Evolutionary conservation across 1,140 invertebrate species (phyloP).

Genomic region (Lucilia sericata): DNA sequence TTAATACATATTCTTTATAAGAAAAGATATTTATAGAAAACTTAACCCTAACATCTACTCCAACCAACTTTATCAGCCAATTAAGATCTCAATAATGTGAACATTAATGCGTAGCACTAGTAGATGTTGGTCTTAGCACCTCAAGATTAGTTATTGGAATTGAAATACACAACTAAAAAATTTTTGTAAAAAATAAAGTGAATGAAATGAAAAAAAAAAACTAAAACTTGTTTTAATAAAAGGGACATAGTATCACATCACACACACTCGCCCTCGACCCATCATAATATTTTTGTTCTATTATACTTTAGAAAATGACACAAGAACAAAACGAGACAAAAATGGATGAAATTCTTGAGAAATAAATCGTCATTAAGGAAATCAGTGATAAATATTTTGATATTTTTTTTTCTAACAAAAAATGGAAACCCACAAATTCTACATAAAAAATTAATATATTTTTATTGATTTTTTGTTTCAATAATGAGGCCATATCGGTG

Average conservation of each 20-base stretch:
- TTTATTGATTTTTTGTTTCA: constrained; percentile 43
- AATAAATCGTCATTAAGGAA: constrained; percentile 44
- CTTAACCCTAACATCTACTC: too few relatives aligned
- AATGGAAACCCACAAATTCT: neutral
- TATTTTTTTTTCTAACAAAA: constrained; percentile 25
- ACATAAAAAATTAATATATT: constrained; percentile 40
- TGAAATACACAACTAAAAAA: neutral
- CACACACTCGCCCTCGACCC: neutral
- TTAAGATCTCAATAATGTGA: constrained; percentile 36
- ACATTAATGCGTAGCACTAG: constrained; percentile 37
- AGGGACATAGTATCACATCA: neutral
- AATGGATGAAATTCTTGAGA: constrained; percentile 23
- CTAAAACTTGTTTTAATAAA: constrained; percentile 15
- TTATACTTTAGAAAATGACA: neutral
- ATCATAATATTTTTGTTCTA: constrained; percentile 20
- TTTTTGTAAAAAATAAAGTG: neutral
- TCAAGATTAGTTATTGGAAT: constrained; percentile 3
- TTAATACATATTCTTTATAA: neutral
- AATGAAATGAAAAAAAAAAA: too few relatives aligned
- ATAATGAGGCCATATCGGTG: constrained; percentile 37
- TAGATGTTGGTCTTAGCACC: constrained; percentile 41
- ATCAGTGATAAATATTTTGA: constrained; percentile 44
- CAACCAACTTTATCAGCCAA: neutral
- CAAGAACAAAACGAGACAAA: constrained; percentile 18
- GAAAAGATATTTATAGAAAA: too few relatives aligned